Base-by-base conservation (phyloP, 2,113 vertebrate genomes). In the Carettochelys insculpta region DNA sequence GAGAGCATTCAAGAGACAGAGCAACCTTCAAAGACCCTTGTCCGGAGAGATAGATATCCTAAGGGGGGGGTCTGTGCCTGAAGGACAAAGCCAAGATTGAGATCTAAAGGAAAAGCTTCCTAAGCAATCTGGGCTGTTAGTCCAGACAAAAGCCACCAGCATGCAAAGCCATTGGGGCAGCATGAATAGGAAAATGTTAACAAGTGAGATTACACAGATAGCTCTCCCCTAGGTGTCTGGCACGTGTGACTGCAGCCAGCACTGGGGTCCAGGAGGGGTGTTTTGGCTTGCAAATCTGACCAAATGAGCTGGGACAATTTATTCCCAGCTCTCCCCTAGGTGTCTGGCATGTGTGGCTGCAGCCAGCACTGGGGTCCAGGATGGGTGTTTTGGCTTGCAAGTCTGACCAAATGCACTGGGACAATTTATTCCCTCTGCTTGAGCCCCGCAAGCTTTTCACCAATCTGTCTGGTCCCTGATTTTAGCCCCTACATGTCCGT, bases 51-150 rank as follows among this genome's bases (percentile, higher is more conserved):
- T 50, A 56, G 5, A 6, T 50, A 1, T 81, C 73, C 87, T 85
- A 88, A n/a, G n/a, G n/a, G 82, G 29, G 41, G 51, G 7, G 34
- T 51, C 48, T 27, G 71, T n/a, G 82, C 56, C 4, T 77, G 58
- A 58, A 93, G 65, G 52, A 71, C 19, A 78, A 93, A 87, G 51
- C 5, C 22, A 61, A 90, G 77, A 88, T 82, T 83, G 88, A 90
- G 54, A 87, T 78, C 75, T 89, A 91, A 94, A 95, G 82, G 5
- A 90, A 91, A 93, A 92, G 45, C 76, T 91, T 94, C 54, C 94
- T 85, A 31, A 82, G 58, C 50, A 80, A 38, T 58, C 22, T 73
- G 65, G 25, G 43, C 51, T 92, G 16, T 83, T 34, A 79, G 38
- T n/a, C 34, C 58, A 92, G 86, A 85, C 34, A 84, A 95, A 92